Percentiles rank a stretch among this genome's conserved stretches.
Evolutionary conservation across 2,797 vertebrate genomes (phyloP).

Genomic region (Coendou prehensilis): DNA sequence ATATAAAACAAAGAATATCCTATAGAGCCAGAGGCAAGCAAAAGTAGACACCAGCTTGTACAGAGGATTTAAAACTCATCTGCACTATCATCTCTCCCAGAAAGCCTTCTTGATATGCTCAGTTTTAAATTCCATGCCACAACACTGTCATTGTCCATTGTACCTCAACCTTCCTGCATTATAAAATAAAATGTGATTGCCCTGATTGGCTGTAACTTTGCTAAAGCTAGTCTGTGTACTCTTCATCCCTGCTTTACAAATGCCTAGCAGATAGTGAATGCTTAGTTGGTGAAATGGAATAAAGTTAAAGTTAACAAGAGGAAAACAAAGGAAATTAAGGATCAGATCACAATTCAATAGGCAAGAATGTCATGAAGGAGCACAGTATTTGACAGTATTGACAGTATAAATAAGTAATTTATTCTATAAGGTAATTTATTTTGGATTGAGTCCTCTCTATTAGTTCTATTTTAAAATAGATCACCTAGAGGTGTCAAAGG

Average conservation of each 20-base stretch:
- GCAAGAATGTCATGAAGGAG: neutral
- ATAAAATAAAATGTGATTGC: too few species aligned
- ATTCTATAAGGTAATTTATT: neutral
- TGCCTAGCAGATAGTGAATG: neutral
- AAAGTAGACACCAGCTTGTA: neutral
- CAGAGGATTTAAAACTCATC: neutral
- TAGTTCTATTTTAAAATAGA: neutral
- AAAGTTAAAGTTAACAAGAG: neutral
- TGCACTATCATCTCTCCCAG: fast-evolving
- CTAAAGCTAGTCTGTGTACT: neutral
- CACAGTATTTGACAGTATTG: too few species aligned
- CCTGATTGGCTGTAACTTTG: neutral
- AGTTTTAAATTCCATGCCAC: neutral
- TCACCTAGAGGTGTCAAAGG: neutral
- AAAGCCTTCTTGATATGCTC: neutral
- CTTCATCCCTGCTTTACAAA: neutral
- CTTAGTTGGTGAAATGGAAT: neutral
- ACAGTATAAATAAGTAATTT: too few species aligned
- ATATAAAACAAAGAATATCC: neutral
- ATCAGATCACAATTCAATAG: neutral
- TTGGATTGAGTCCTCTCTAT: neutral
- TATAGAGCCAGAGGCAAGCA: neutral
- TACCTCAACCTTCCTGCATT: neutral
- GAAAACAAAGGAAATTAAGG: neutral
- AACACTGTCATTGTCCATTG: too few species aligned